These are phyloP conservation scores for Nixonia krombeini DNA, from an alignment of 1,140 invertebrate genomes.

Conservation along the genomic window DNA sequence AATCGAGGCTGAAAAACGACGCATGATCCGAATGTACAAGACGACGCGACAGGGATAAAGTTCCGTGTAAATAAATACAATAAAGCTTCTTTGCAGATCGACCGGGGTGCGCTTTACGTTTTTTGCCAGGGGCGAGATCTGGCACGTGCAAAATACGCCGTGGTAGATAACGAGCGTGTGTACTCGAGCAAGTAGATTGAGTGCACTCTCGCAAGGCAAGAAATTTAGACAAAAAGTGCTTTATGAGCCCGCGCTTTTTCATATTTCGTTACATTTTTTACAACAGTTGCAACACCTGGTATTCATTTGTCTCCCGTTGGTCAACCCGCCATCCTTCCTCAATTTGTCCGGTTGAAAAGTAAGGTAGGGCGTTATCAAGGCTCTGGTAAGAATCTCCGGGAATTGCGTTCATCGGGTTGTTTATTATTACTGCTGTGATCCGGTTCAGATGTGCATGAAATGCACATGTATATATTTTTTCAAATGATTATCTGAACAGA, in stretches of 20 bases:
- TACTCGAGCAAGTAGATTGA: slow-evolving; percentile 39
- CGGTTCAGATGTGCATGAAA: neutral
- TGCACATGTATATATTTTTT: neutral
- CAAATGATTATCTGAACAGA: slow-evolving; percentile 18
- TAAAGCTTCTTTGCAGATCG: slow-evolving; percentile 16
- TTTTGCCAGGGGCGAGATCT: slow-evolving; percentile 12
- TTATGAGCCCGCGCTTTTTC: slow-evolving; percentile 14
- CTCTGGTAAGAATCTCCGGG: no score
- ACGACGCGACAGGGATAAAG: no score
- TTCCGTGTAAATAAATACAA: slow-evolving; percentile 21
- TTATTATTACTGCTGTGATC: no score
- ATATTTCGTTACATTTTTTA: slow-evolving; percentile 18
- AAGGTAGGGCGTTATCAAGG: no score
- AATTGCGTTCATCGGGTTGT: no score
- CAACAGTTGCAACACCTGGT: slow-evolving; percentile 17
- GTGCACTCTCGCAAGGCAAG: slow-evolving; percentile 28
- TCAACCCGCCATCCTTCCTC: no score
- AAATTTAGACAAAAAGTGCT: slow-evolving; percentile 29
- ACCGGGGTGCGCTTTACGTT: slow-evolving; percentile 17
- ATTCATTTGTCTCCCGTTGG: slow-evolving; percentile 18
- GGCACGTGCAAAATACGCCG: slow-evolving; percentile 37
- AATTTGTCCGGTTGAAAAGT: neutral
- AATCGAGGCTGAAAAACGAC: neutral
- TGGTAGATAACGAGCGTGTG: slow-evolving; percentile 33
- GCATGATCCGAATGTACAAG: no score